Conservation (phyloP, 2,888 invertebrate species). For the Thecophora atra region DNA sequence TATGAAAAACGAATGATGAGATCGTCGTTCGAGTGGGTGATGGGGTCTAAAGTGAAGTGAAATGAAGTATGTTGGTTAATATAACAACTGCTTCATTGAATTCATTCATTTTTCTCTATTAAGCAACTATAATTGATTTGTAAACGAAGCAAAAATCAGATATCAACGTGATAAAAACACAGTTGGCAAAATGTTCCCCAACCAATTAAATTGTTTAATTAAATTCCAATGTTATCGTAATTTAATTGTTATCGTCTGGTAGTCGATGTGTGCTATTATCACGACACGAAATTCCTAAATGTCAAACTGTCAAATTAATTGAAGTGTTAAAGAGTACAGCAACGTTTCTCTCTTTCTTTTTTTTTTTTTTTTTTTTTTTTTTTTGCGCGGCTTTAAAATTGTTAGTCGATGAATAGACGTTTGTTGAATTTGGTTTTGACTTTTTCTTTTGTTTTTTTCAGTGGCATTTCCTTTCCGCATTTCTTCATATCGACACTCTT, state of each 20-base stretch:
- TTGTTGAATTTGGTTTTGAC: not conserved
- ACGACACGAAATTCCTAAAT: constrained; percentile 20
- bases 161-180: not conserved
- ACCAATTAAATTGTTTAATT: constrained; percentile 31
- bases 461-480: not conserved
- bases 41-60: no score
- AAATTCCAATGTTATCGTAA: constrained; percentile 32
- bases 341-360: not conserved
- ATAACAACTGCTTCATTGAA: no score
- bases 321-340: constrained; percentile 27
- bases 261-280: constrained; percentile 8
- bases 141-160: not conserved
- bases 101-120: not conserved
- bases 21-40: not conserved
- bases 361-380: no score
- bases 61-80: no score
- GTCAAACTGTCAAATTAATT: constrained; percentile 36
- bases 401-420: no score
- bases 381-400: no score
- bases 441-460: not conserved
- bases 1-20: not conserved
- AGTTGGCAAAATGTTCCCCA: not conserved
- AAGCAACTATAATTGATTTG: not conserved
- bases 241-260: constrained; percentile 26
- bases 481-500: not conserved